These are phyloP conservation scores for Apteryx owenii DNA, from an alignment of 2,113 vertebrate genomes.

Conservation along the genomic window DNA sequence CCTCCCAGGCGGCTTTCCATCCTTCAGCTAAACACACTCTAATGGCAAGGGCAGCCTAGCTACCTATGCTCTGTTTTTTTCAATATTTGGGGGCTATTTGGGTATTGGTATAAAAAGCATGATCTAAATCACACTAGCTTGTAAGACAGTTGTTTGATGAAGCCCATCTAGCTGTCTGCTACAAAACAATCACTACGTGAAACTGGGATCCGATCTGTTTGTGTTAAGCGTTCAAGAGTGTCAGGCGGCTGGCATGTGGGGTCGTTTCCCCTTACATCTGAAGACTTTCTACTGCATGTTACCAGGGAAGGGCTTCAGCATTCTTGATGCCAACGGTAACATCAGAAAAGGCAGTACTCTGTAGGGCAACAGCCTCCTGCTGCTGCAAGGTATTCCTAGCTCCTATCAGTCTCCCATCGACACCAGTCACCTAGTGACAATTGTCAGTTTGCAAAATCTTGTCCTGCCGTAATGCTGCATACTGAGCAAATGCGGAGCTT, in stretches of 20 bases:
- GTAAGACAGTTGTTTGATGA: not conserved
- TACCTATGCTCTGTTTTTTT: not conserved
- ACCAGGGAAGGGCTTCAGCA: not conserved
- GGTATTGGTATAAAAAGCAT: not conserved
- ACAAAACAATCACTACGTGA: not conserved
- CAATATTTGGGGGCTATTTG: not conserved
- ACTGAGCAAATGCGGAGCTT: not conserved
- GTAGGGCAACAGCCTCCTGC: not conserved
- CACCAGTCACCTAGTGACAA: not conserved
- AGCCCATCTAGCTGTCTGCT: rapidly evolving
- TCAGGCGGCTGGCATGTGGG: not conserved
- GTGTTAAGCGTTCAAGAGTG: not conserved
- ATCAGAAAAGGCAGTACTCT: not conserved
- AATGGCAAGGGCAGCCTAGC: not conserved
- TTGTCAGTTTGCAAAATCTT: not conserved
- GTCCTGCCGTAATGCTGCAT: not conserved
- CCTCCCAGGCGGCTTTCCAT: rapidly evolving
- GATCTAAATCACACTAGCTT: not conserved
- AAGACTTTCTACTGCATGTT: not conserved
- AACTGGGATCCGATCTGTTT: not conserved
- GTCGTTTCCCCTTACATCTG: not conserved
- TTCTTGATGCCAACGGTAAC: not conserved
- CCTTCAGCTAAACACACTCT: not conserved
- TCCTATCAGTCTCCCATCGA: not conserved
- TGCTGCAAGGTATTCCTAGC: not conserved